Percentiles rank a stretch among this genome's conserved stretches.
phyloP scores from a whole-genome alignment of 1,140 invertebrate genomes.

The Dreissena rostriformis region DNA sequence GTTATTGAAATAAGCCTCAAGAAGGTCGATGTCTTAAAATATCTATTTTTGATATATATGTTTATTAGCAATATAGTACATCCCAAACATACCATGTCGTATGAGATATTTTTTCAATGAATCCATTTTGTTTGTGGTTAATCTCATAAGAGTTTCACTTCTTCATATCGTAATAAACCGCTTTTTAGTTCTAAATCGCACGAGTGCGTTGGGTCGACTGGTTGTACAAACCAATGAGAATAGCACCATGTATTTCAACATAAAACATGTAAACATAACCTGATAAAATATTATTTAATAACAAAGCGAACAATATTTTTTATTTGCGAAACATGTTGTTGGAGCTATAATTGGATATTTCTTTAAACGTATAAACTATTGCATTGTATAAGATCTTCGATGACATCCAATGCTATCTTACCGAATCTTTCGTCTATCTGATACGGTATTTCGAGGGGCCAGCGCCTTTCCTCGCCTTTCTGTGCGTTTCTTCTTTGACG shows the following conservation, averaged over 20 bases:
- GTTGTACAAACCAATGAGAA: not conserved
- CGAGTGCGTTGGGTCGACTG: not conserved
- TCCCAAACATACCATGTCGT: not conserved
- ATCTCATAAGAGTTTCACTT: no score
- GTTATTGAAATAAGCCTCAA: not conserved
- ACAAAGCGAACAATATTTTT: not conserved
- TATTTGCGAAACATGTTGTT: not conserved
- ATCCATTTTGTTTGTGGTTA: no score
- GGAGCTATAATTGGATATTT: not conserved
- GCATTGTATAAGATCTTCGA: not conserved
- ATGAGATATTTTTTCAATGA: not conserved
- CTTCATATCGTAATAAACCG: no score
- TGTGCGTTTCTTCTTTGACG: slow-evolving; percentile 4
- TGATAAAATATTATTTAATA: no score
- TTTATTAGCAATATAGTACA: not conserved
- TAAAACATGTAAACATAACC: no score
- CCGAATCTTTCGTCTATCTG: slow-evolving; percentile 6
- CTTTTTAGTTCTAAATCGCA: no score
- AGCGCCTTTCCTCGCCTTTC: not conserved
- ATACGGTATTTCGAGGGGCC: slow-evolving; percentile 19
- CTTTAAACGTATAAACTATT: not conserved
- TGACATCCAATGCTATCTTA: not conserved
- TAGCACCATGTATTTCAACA: no score
- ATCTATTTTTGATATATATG: not conserved
- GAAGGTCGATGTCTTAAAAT: not conserved